Conservation (phyloP, 2,797 vertebrate genomes). For the Antennarius maculatus region DNA sequence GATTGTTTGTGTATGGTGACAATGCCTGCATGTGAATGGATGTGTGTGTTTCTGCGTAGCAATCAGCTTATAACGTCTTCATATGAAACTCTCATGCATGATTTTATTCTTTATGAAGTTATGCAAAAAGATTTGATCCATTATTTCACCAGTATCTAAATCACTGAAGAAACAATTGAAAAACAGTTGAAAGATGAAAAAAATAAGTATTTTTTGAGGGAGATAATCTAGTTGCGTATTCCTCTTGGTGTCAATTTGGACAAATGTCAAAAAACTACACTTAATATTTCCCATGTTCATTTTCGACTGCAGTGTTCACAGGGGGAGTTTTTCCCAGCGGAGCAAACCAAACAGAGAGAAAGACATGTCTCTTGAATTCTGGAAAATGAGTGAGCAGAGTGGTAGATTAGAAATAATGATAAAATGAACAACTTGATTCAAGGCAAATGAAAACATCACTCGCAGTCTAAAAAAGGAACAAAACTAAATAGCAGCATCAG, state of each 20-base stretch:
- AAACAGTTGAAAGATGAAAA: neutral
- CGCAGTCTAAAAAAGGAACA: constrained; percentile 15
- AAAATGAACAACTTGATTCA: constrained; percentile 39
- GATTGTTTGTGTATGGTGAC: neutral
- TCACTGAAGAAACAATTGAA: constrained; percentile 22
- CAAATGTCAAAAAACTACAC: neutral
- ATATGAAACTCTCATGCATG: neutral
- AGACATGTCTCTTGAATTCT: constrained; percentile 9
- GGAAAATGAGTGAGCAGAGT: constrained; percentile 31
- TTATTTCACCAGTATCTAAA: constrained; percentile 32
- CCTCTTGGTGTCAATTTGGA: neutral
- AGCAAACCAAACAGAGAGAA: constrained; percentile 8
- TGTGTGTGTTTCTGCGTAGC: neutral
- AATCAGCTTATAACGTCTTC: constrained; percentile 5
- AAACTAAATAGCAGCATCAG: neutral
- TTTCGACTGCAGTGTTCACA: neutral
- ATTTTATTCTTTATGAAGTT: constrained; percentile 14
- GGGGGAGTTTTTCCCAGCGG: constrained; percentile 15
- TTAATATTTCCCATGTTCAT: neutral
- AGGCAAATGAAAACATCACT: constrained; percentile 35
- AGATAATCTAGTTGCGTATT: too few species aligned
- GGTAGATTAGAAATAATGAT: constrained; percentile 27
- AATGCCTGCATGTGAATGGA: neutral
- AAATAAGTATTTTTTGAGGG: neutral
- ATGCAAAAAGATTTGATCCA: neutral